These are phyloP conservation scores for Rhynchopsitta pachyrhyncha DNA, from an alignment of 2,113 vertebrate species.

Conservation along the genomic window DNA sequence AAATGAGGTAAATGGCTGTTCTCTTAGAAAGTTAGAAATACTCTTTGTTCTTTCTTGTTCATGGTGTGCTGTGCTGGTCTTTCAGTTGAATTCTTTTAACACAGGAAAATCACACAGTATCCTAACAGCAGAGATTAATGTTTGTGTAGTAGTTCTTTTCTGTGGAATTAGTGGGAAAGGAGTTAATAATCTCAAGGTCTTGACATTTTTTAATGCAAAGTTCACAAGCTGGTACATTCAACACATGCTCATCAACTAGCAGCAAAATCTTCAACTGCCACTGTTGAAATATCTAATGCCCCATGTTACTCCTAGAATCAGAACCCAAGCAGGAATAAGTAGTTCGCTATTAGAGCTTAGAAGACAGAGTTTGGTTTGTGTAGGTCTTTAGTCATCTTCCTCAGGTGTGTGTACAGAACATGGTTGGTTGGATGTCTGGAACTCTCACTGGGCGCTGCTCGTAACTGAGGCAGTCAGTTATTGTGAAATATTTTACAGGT, in stretches of 20 bases:
- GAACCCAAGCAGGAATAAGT: not conserved
- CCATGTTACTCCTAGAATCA: not conserved
- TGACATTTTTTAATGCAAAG: not conserved
- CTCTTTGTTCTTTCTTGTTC: not conserved
- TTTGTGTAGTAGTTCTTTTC: not conserved
- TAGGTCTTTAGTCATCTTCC: not conserved
- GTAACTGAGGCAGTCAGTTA: not conserved
- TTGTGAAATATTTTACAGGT: not conserved
- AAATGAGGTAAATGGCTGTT: not conserved
- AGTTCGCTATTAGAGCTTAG: not conserved
- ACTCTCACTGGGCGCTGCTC: not conserved
- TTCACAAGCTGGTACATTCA: fast-evolving
- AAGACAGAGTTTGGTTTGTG: not conserved
- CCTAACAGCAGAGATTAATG: not conserved
- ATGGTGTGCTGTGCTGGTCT: not conserved
- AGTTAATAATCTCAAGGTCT: not conserved
- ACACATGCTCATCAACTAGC: not conserved
- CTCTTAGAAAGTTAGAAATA: not conserved
- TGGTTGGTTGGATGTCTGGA: not conserved
- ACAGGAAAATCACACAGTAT: not conserved
- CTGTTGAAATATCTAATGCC: not conserved
- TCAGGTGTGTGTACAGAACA: not conserved
- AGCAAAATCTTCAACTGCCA: not conserved
- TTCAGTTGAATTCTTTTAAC: not conserved
- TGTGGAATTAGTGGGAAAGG: not conserved